Evolutionary conservation across 2,113 vertebrate genomes (phyloP).

Genomic region (Falcunculus frontatus): DNA sequence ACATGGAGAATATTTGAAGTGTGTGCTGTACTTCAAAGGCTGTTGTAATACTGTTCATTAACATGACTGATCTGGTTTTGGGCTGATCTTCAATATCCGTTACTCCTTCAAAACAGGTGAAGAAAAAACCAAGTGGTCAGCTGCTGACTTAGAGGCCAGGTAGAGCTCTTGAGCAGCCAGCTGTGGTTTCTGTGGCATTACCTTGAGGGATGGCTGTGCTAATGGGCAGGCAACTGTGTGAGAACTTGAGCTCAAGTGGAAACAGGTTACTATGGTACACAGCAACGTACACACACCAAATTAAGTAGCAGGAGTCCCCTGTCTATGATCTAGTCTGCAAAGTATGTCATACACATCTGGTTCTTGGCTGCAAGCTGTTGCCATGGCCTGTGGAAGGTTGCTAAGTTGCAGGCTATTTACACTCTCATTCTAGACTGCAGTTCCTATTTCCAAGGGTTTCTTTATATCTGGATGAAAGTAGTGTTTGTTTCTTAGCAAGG

Average conservation of each 20-base stretch:
- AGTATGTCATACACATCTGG: constrained; percentile 29
- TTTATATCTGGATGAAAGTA: neutral
- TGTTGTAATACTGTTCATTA: neutral
- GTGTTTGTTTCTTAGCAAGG: neutral
- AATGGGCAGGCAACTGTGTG: neutral
- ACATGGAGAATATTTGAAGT: neutral
- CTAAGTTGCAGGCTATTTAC: constrained; percentile 15
- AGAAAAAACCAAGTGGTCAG: neutral
- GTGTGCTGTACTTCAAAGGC: neutral
- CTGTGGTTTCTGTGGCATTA: neutral
- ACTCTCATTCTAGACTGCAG: neutral
- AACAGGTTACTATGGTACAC: constrained; percentile 36
- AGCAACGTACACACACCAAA: constrained; percentile 46
- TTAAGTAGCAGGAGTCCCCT: constrained; percentile 48
- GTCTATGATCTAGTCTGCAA: constrained; percentile 20
- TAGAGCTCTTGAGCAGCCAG: neutral
- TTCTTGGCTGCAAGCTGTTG: constrained; percentile 12
- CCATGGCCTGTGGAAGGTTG: constrained; percentile 15
- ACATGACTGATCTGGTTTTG: fast-evolving
- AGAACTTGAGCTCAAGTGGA: neutral
- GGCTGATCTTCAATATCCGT: neutral
- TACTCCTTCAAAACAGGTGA: neutral
- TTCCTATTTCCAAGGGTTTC: neutral
- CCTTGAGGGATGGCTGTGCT: neutral
- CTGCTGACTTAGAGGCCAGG: neutral